These are phyloP conservation scores for Parauchenoglanis punctatus DNA, from an alignment of 2,797 vertebrate genomes.

Conservation along the genomic window DNA sequence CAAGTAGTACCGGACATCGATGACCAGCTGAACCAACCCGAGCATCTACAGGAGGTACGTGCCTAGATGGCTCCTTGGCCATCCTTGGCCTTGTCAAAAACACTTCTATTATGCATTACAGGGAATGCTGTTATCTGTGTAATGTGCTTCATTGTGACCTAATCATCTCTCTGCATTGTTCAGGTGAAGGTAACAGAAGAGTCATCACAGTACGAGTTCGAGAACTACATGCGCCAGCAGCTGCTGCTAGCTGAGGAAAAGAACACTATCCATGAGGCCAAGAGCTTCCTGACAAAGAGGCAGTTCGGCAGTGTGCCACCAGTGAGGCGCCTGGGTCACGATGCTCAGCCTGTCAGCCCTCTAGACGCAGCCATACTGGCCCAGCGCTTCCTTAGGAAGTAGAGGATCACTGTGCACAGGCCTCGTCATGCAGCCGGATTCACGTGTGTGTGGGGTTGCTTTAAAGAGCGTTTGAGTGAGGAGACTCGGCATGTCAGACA, in stretches of 20 bases:
- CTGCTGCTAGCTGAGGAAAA: conserved; percentile 97
- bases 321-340: conserved; percentile 91
- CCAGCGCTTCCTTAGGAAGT: conserved; percentile 94
- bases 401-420: conserved; percentile 56
- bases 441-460: conserved; percentile 20
- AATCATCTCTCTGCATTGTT: background rate
- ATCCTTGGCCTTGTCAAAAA: background rate
- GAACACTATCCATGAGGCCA: conserved; percentile 93
- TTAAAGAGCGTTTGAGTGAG: conserved; percentile 15
- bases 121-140: background rate
- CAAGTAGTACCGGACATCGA: conserved; percentile 98
- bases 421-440: conserved; percentile 28
- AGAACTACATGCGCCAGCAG: conserved; percentile 99
- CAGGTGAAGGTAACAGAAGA: conserved; percentile 94
- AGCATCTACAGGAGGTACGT: conserved; percentile 91
- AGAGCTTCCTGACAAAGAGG: conserved; percentile 89
- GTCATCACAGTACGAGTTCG: conserved; percentile 97
- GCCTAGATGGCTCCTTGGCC: background rate
- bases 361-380: conserved; percentile 94
- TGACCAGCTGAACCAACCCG: conserved; percentile 89
- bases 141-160: background rate
- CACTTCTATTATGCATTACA: background rate
- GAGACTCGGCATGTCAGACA: conserved; percentile 8
- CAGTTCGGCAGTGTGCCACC: conserved; percentile 92
- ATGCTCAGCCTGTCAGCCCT: conserved; percentile 94